Evolutionary conservation across 2,888 invertebrate species (phyloP), one percentile per base, ranked within the genome.

Genomic region (Aspidiotus destructor): DNA sequence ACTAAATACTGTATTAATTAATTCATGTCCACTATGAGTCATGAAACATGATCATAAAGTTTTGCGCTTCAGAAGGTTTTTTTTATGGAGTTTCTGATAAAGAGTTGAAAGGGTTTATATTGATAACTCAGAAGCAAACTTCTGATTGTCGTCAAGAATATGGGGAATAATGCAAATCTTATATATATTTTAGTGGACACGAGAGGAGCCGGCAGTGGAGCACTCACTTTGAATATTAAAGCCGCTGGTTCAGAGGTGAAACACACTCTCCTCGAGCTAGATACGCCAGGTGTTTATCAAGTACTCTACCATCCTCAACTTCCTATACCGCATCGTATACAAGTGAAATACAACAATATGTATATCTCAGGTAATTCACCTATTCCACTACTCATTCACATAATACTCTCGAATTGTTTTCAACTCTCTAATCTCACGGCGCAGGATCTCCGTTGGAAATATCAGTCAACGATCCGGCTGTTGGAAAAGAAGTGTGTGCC

Each of bases 231-330:
- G 0, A 81, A 85, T 58, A 89, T 95, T 28, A 85, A 86, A 71
- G 89, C 92, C 73, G 92, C 89, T 41, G 88, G 89, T 3, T 83
- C 84, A 42, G 86, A 87, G 72, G 90, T 93, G 7, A 88, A 91
- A 40, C 89, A 92, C 76, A 84, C 88, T 71, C 85, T 94, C 71
- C 81, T 89, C 17, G 85, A 89, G 69, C 82, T 83, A 70, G 82
- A 85, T 60, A 80, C 83, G 55, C 86, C 86, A 73, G 86, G 88
- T 41, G 80, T 89, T 67, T 88, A 89, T 79, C 89, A 90, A 78
- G 86, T 91, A 41, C 85, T 89, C 70, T 95, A 93, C 79, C 91
- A 92, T 77, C 96, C 96, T 0, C 85, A 87, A 0, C 81, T 89
- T 53, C 88, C 92, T 1, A 90, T 94, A 28, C 89, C 92, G 2